Percentiles rank a stretch among this genome's conserved stretches.
These are phyloP conservation scores for Anastrepha obliqua DNA, from an alignment of 1,140 invertebrate genomes.

Conservation along the genomic window DNA sequence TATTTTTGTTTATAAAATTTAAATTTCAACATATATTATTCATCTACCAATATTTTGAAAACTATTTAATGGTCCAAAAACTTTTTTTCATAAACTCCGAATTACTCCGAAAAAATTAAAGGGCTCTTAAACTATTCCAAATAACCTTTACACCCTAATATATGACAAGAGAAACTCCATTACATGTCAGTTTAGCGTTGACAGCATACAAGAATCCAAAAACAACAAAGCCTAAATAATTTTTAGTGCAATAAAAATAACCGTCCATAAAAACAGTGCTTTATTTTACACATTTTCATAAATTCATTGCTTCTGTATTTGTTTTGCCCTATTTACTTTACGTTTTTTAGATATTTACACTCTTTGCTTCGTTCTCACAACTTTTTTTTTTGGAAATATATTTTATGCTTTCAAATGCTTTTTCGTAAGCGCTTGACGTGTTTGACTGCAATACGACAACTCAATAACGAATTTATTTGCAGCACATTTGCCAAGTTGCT, in stretches of 20 bases:
- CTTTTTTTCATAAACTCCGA: background rate
- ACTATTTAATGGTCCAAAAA: too few relatives aligned
- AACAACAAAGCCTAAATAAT: too few relatives aligned
- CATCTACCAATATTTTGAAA: too few relatives aligned
- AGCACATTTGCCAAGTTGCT: slow-evolving; percentile 41
- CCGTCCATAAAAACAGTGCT: background rate
- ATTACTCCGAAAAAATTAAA: background rate
- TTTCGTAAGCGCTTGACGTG: slow-evolving; percentile 15
- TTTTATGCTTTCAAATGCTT: background rate
- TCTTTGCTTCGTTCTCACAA: background rate
- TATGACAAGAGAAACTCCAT: too few relatives aligned
- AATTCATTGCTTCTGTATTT: slow-evolving; percentile 13
- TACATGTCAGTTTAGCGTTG: too few relatives aligned
- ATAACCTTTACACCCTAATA: background rate
- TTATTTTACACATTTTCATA: slow-evolving; percentile 4
- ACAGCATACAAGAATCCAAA: too few relatives aligned
- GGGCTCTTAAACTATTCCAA: background rate
- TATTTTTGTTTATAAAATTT: too few relatives aligned
- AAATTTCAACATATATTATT: too few relatives aligned
- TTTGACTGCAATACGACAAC: slow-evolving; percentile 51
- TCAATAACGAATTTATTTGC: slow-evolving; percentile 49
- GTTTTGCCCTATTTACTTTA: too few relatives aligned
- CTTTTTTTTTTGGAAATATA: too few relatives aligned
- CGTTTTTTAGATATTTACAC: background rate
- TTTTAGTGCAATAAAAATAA: too few relatives aligned